phyloP scores from a whole-genome alignment of 2,797 vertebrate species.

The Momotus momota region DNA sequence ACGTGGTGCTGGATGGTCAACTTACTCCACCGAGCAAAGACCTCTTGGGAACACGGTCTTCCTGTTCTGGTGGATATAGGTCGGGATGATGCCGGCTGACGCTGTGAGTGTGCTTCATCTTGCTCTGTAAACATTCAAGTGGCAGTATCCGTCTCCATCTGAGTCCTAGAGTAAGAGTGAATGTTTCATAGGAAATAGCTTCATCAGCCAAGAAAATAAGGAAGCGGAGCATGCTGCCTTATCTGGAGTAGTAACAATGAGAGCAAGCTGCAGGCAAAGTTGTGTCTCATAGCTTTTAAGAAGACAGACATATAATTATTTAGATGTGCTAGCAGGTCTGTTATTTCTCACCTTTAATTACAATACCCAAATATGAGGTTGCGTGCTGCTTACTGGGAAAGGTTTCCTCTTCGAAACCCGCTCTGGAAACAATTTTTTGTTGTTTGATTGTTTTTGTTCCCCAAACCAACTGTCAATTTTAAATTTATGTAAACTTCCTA shows the following conservation, averaged over 20 bases:
- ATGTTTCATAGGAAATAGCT: background rate
- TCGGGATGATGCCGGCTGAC: fast-evolving
- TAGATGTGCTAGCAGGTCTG: background rate
- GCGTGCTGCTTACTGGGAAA: background rate
- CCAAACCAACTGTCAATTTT: background rate
- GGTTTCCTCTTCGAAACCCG: background rate
- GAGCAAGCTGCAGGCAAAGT: background rate
- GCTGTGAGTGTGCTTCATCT: background rate
- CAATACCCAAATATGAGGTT: background rate
- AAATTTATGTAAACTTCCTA: background rate
- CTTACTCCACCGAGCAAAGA: background rate
- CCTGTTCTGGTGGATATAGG: background rate
- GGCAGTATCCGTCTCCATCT: background rate
- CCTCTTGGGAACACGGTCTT: fast-evolving
- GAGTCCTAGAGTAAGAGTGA: background rate
- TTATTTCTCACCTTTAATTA: background rate
- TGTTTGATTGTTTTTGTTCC: background rate
- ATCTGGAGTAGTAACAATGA: background rate
- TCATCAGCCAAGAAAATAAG: background rate
- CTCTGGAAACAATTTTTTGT: too few species aligned
- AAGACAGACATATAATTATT: background rate
- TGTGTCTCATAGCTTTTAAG: background rate
- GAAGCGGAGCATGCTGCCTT: fast-evolving
- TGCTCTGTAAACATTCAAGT: background rate
- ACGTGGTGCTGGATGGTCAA: fast-evolving